Conservation (phyloP, 1,140 invertebrate genomes). For the Microplitis demolitor region DNA sequence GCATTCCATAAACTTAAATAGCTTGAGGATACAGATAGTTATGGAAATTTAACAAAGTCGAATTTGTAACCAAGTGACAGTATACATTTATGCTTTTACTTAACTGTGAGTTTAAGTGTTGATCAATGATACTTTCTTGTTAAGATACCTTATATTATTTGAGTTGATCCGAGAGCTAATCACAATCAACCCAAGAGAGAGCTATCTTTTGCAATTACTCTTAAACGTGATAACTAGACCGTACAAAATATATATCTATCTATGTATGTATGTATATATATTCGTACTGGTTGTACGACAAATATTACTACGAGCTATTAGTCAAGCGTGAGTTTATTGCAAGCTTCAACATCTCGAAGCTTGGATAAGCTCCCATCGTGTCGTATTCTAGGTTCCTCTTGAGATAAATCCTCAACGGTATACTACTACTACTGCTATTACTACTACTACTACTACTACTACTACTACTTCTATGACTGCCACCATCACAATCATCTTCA, state of each 20-base stretch:
- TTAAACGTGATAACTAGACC: conserved; percentile 21
- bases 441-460: neutral
- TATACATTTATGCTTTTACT: neutral
- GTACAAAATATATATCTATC: conserved; percentile 11
- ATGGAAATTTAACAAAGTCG: conserved; percentile 8
- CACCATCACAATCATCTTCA: neutral
- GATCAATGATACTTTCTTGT: conserved; percentile 8
- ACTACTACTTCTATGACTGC: neutral
- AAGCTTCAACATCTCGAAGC: conserved; percentile 3
- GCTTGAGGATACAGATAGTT: conserved; percentile 40
- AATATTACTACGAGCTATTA: conserved; percentile 22
- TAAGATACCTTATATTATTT: neutral
- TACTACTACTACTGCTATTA: neutral
- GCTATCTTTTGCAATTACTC: neutral
- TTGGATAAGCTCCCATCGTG: neutral
- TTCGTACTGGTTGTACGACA: conserved; percentile 9
- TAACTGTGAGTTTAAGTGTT: neutral
- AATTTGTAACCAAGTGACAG: conserved; percentile 4
- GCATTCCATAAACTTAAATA: conserved; percentile 44
- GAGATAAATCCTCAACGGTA: conserved; percentile 19
- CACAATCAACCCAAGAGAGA: conserved; percentile 15
- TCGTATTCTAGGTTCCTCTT: conserved; percentile 4
- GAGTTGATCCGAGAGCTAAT: conserved; percentile 10
- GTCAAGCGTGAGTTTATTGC: conserved; percentile 20
- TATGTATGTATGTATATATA: no score